Evolutionary conservation across 1,140 invertebrate genomes (phyloP), one percentile per base, ranked within the genome.

Genomic region (Ruditapes philippinarum): DNA sequence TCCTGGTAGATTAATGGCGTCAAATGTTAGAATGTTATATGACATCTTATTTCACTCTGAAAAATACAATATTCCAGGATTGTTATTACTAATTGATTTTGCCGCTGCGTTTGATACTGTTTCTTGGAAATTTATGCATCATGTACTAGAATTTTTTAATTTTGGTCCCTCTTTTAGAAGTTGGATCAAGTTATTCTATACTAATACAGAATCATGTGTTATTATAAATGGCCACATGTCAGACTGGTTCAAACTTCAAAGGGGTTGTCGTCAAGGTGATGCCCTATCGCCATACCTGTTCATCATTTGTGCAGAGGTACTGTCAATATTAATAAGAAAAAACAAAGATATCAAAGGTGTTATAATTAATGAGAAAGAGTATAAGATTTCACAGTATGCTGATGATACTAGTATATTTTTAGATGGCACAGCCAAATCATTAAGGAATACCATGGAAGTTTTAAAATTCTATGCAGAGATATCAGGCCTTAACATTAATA

Each of bases 261-360:
- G 25, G 25, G 68, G 88, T 22, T 45, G 62, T 33, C 40, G 62
- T 28, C 81, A 84, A 78, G 80, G 73, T 1, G 51, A 57, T 31
- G 62, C 25, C 22, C 38, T 78, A 14, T 73, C 57, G 1, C 49
- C 40, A 49, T 62, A 38, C 45, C 54, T 70, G 38, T 74, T 89
- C 45, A 31, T 84, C 51, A 22, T 78, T n/a, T 60, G 51, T 49
- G 88, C 54, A 5, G 79, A 89, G 42, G 62, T 88, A 4, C 31
- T 80, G n/a, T 54, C 80, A 36, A 4, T 81, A 0, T 28, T 81
- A 40, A 36, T 74, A 33, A 54, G 62, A 19, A n/a, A 68, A 5
- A 89, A 89, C 80, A 40, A 28, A 38, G 60, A 81, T 25, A 81
- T 89, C 9, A 73, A 73, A 25, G 79, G 78, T 5, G 82, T 81